Conservation (phyloP, 2,797 vertebrate genomes). For the Cheirogaleus major region DNA sequence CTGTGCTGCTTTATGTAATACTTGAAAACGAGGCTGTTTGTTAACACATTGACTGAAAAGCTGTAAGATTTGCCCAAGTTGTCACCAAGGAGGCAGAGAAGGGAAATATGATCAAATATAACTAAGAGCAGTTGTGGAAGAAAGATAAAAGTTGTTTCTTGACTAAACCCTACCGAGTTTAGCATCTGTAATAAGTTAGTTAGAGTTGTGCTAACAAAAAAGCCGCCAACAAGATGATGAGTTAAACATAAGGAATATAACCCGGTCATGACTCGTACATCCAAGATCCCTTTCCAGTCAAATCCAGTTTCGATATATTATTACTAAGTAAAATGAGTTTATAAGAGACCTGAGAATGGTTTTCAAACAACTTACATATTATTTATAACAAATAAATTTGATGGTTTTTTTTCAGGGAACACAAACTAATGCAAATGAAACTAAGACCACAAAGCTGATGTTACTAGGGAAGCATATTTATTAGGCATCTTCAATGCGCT, state of each 20-base stretch:
- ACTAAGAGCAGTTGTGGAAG: not conserved
- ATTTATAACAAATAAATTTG: slow-evolving; percentile 51
- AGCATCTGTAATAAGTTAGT: slow-evolving; percentile 37
- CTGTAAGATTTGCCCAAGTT: not conserved
- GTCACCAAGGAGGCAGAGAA: not conserved
- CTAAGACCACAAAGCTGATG: not conserved
- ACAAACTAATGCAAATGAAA: slow-evolving; percentile 47
- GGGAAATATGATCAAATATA: not conserved
- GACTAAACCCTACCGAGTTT: not conserved
- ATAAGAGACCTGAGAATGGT: not conserved
- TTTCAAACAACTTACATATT: slow-evolving; percentile 52
- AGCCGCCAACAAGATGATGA: not conserved
- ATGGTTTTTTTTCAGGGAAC: slow-evolving; percentile 38
- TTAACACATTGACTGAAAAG: slow-evolving; percentile 35
- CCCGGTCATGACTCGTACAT: not conserved
- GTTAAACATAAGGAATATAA: not conserved
- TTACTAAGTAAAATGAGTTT: not conserved
- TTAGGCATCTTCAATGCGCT: slow-evolving; percentile 28
- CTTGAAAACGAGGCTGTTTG: not conserved
- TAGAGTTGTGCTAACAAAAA: not conserved
- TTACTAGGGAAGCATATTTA: slow-evolving; percentile 33
- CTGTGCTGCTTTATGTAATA: not conserved
- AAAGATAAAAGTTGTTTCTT: slow-evolving; percentile 45
- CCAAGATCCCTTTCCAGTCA: slow-evolving; percentile 21
- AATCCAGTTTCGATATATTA: not conserved